Percentiles rank a stretch among this genome's conserved stretches.
These are phyloP conservation scores for Heterohyrax brucei DNA, from an alignment of 2,797 vertebrate species.

Conservation along the genomic window DNA sequence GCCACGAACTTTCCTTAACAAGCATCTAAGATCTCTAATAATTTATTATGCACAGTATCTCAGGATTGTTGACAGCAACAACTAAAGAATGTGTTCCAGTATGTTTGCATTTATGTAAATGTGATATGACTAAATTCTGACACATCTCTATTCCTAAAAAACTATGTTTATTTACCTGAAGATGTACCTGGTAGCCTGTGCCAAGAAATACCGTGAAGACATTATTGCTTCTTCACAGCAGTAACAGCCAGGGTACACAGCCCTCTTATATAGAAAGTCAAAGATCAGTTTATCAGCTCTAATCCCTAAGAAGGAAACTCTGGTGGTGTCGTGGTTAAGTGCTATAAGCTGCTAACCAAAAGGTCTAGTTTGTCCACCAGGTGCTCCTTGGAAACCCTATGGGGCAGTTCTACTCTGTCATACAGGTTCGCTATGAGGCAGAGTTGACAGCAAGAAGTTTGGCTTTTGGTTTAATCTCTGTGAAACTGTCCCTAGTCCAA, in stretches of 20 bases:
- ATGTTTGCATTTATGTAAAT: slow-evolving; percentile 42
- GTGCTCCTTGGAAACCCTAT: too few relatives aligned
- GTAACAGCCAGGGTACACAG: neutral
- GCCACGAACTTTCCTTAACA: too few relatives aligned
- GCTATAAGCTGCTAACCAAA: too few relatives aligned
- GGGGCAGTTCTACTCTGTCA: too few relatives aligned
- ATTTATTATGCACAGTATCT: slow-evolving; percentile 36
- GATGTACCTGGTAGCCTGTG: slow-evolving; percentile 22
- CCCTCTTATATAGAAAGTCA: slow-evolving; percentile 9
- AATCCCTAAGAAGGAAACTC: neutral
- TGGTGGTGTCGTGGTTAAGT: too few relatives aligned
- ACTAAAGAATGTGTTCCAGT: slow-evolving; percentile 29
- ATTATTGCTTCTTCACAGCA: neutral
- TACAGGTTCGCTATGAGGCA: too few relatives aligned
- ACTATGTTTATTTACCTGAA: slow-evolving; percentile 45
- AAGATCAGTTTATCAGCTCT: neutral
- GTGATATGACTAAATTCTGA: slow-evolving; percentile 63
- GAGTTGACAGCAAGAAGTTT: too few relatives aligned
- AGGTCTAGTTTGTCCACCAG: too few relatives aligned
- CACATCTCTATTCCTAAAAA: slow-evolving; percentile 69
- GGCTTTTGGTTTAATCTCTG: neutral
- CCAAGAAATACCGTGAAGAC: slow-evolving; percentile 64
- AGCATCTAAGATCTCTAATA: neutral
- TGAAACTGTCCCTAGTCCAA: neutral
- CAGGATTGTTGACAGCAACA: neutral